Conservation (phyloP, 2,888 invertebrate genomes). For the Drosophila yooni region DNA sequence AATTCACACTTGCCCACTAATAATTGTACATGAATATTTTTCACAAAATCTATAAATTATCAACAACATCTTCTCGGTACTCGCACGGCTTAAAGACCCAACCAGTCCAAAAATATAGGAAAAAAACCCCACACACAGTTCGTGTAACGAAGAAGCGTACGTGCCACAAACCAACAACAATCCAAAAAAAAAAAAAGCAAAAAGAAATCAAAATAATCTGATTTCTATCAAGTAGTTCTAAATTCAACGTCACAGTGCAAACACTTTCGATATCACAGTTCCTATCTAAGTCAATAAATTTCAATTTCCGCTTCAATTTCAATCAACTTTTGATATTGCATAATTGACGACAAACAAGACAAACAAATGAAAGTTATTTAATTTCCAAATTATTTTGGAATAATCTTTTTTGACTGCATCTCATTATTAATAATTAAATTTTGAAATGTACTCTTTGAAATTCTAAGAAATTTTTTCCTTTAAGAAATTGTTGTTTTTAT, state of each 20-base stretch:
- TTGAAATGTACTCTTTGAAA: not conserved
- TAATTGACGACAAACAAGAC: conserved; percentile 5
- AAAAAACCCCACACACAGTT: conserved; percentile 9
- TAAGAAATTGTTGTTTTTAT: not conserved
- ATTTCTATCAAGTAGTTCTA: conserved; percentile 19
- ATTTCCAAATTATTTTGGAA: not conserved
- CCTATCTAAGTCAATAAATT: not conserved
- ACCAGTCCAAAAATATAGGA: conserved; percentile 11
- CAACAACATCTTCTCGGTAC: conserved; percentile 52
- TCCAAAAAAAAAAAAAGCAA: not conserved
- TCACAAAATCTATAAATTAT: conserved; percentile 76
- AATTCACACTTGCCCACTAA: conserved; percentile 75
- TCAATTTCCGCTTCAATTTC: not conserved
- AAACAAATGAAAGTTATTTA: not conserved
- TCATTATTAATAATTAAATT: not conserved
- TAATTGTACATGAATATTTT: conserved; percentile 80
- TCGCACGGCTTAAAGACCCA: conserved; percentile 9
- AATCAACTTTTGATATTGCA: conserved; percentile 4
- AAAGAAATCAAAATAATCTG: conserved; percentile 1
- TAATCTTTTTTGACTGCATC: not conserved
- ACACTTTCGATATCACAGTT: conserved; percentile 7
- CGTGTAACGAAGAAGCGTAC: conserved; percentile 31
- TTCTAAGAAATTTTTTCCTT: not conserved
- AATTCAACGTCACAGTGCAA: not conserved
- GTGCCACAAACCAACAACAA: conserved; percentile 22